A percentile compares a stretch with the other conserved stretches of the same genome.
Evolutionary conservation across 2,113 vertebrate species (phyloP).

Genomic region (Mixornis gularis): DNA sequence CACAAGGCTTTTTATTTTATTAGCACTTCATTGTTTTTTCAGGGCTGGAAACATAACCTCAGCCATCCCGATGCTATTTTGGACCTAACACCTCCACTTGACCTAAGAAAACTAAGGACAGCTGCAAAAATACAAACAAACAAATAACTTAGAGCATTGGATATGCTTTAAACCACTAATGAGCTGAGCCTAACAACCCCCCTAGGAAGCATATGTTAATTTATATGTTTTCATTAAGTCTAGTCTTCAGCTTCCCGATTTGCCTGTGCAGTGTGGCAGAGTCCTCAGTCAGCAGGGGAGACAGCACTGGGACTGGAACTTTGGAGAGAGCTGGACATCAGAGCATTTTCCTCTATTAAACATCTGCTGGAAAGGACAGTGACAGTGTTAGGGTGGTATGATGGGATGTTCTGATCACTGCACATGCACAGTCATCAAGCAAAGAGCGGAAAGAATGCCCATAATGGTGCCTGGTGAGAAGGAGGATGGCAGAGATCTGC

Average conservation of each 20-base stretch:
- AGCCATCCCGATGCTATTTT: slow-evolving; percentile 43
- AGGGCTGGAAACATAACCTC: slow-evolving; percentile 50
- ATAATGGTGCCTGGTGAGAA: accelerated
- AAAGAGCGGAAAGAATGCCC: accelerated
- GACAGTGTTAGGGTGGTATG: accelerated
- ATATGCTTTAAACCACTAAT: slow-evolving; percentile 48
- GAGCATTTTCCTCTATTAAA: neutral
- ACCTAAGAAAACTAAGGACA: slow-evolving; percentile 59
- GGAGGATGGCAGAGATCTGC: neutral
- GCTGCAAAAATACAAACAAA: slow-evolving; percentile 70
- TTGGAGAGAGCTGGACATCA: neutral
- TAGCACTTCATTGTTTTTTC: slow-evolving; percentile 65
- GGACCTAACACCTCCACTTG: slow-evolving; percentile 62
- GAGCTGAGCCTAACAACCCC: slow-evolving; percentile 26
- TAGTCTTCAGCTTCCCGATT: neutral
- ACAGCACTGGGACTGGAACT: neutral
- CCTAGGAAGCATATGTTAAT: slow-evolving; percentile 45
- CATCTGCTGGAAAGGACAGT: neutral
- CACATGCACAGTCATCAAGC: neutral
- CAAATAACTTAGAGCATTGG: slow-evolving; percentile 45
- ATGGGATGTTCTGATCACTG: neutral
- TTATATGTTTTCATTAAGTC: slow-evolving; percentile 47
- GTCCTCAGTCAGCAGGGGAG: neutral
- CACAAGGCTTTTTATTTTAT: slow-evolving; percentile 1
- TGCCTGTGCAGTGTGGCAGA: neutral